Percentiles rank a stretch among this genome's conserved stretches.
Evolutionary conservation across 2,113 vertebrate genomes (phyloP).

Genomic region (Hippolais icterina): DNA sequence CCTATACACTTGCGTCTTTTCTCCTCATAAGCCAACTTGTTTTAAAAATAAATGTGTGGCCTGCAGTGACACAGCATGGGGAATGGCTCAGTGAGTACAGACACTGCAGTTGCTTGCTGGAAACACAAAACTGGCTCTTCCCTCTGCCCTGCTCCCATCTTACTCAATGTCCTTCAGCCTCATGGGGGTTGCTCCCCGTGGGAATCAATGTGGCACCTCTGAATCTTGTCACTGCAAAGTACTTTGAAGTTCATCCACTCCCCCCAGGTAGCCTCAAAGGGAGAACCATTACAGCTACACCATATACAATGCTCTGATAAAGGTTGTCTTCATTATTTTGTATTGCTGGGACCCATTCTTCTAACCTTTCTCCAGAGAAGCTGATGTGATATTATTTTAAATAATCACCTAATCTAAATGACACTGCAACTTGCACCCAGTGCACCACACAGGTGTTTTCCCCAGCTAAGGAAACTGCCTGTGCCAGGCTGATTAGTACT

Average conservation of each 20-base stretch:
- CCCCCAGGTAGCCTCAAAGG: accelerated
- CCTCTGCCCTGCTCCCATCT: neutral
- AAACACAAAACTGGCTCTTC: neutral
- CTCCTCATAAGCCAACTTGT: neutral
- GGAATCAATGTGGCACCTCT: neutral
- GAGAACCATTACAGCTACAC: neutral
- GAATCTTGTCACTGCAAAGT: neutral
- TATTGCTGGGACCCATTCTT: neutral
- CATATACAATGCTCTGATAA: neutral
- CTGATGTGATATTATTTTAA: neutral
- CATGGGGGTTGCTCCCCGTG: accelerated
- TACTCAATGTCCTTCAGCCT: neutral
- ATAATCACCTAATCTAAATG: neutral
- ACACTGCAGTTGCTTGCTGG: neutral
- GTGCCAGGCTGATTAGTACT: neutral
- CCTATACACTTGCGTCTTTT: accelerated
- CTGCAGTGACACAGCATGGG: neutral
- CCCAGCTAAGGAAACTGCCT: neutral
- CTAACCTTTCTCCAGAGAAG: neutral
- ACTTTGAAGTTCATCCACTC: neutral
- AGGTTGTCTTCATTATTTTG: neutral
- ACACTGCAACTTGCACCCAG: accelerated
- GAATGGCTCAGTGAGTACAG: accelerated
- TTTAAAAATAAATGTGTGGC: neutral
- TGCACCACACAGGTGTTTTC: neutral